phyloP scores from a whole-genome alignment of 2,113 vertebrate genomes.

The Pangasianodon gigas region DNA sequence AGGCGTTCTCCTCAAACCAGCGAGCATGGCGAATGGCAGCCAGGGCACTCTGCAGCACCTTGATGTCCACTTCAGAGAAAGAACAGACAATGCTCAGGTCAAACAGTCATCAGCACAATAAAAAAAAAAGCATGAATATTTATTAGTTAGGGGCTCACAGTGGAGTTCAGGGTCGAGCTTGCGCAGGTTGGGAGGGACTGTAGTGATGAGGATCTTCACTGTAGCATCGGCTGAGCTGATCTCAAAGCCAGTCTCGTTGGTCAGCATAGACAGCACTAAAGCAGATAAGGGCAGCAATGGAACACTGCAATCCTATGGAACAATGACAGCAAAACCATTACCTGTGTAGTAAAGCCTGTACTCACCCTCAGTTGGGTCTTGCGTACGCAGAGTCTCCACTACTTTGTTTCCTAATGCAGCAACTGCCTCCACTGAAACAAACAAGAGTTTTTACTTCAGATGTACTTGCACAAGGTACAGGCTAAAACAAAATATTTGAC shows the following conservation, averaged over 20 bases:
- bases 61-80: conserved; percentile 87
- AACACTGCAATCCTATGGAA: not conserved
- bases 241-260: conserved; percentile 95
- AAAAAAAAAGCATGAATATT: not conserved
- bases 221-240: conserved; percentile 94
- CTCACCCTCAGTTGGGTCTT: conserved; percentile 90
- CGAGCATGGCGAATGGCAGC: conserved; percentile 94
- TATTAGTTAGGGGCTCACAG: conserved; percentile 68
- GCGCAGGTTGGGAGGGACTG: conserved; percentile 93
- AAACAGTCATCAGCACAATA: not conserved
- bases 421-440: conserved; percentile 88
- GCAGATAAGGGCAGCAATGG: not conserved
- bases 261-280: conserved; percentile 93
- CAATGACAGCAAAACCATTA: not conserved
- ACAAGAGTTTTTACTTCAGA: not conserved
- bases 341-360: not conserved
- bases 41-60: conserved; percentile 94
- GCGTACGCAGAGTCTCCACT: conserved; percentile 88
- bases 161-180: conserved; percentile 95
- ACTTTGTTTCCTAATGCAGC: conserved; percentile 94
- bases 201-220: conserved; percentile 96
- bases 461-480: not conserved
- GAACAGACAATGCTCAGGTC: not conserved
- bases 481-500: not conserved
- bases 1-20: conserved; percentile 98